A percentile compares a stretch with the other conserved stretches of the same genome.
Conservation (phyloP, 2,797 vertebrate genomes). For the Rhinogobio ventralis region DNA sequence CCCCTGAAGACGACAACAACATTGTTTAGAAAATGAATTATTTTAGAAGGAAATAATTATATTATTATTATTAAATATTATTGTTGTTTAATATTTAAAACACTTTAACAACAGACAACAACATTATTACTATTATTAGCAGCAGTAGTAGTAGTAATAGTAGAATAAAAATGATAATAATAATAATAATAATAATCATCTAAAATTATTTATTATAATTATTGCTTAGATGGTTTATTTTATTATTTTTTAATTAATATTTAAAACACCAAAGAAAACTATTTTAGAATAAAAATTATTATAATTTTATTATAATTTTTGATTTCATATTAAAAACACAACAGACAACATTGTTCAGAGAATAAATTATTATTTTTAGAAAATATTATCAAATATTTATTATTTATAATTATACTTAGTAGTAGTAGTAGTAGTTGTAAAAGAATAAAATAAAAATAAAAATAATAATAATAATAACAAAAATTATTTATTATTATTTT, state of each 20-base stretch:
- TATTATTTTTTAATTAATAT: background rate
- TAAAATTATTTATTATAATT: background rate
- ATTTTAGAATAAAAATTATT: background rate
- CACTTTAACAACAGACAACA: background rate
- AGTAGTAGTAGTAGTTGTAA: background rate
- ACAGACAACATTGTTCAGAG: background rate
- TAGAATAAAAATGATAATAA: no score
- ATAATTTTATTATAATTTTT: no score
- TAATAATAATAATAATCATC: background rate
- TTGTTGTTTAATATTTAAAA: background rate
- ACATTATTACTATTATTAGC: no score
- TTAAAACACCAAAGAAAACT: background rate
- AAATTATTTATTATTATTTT: background rate
- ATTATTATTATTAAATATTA: background rate
- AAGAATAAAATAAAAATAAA: background rate
- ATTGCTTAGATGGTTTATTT: background rate
- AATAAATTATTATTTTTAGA: no score
- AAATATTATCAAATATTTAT: background rate
- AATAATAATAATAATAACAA: background rate
- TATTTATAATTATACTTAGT: background rate
- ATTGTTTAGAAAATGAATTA: background rate
- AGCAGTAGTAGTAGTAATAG: no score
- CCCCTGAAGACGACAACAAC: conserved; percentile 75
- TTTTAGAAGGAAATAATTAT: background rate
- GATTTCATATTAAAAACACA: background rate